Evolutionary conservation across 1,140 invertebrate genomes (phyloP).

Genomic region (Anthonomus grandis): DNA sequence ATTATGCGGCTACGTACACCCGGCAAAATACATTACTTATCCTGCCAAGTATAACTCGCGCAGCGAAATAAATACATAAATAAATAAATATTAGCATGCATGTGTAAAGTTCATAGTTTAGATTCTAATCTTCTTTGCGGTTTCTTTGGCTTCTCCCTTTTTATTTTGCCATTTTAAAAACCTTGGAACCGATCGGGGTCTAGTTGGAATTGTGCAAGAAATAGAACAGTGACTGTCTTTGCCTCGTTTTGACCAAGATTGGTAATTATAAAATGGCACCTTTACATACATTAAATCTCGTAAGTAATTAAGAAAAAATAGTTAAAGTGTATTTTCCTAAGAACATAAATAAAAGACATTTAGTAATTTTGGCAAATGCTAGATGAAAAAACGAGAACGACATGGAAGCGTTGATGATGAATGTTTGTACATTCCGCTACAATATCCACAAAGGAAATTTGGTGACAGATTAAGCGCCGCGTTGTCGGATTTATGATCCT

Average conservation of each 20-base stretch:
- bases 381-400: too few relatives aligned
- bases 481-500: constrained; percentile 10
- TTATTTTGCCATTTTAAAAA: constrained; percentile 7
- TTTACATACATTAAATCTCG: too few relatives aligned
- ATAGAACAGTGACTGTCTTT: too few relatives aligned
- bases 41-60: constrained; percentile 37
- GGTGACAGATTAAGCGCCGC: constrained; percentile 4
- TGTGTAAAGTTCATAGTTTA: constrained; percentile 43
- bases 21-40: constrained; percentile 38
- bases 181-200: constrained; percentile 12
- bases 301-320: too few relatives aligned
- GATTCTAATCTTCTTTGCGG: constrained; percentile 32
- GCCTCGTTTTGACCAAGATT: too few relatives aligned
- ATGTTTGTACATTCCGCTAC: background rate
- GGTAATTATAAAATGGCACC: too few relatives aligned
- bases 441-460: background rate
- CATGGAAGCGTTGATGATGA: too few relatives aligned
- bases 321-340: too few relatives aligned
- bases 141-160: constrained; percentile 21
- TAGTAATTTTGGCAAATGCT: too few relatives aligned
- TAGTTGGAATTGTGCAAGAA: too few relatives aligned
- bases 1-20: constrained; percentile 34
- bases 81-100: constrained; percentile 36
- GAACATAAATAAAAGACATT: too few relatives aligned
- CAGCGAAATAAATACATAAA: constrained; percentile 33